Conservation (phyloP, 1,140 invertebrate genomes). For the Dreissena polymorpha region DNA sequence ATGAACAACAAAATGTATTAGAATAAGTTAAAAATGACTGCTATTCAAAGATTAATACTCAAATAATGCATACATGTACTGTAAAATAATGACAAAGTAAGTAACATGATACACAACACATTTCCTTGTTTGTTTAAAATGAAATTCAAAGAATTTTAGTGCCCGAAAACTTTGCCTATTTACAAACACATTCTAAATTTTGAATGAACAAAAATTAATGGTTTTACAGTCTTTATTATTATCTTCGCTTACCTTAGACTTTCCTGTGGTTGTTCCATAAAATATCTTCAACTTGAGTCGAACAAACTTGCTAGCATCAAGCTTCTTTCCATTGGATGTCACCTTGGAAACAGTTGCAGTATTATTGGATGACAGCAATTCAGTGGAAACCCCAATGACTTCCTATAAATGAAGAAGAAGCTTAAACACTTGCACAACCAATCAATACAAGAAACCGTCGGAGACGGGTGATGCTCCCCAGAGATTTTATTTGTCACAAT, state of each 20-base stretch:
- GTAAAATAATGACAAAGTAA: too few species aligned
- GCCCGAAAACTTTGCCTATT: too few species aligned
- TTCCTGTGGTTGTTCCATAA: slow-evolving; percentile 80
- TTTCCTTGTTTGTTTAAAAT: not conserved
- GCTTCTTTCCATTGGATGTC: slow-evolving; percentile 37
- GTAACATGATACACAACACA: too few species aligned
- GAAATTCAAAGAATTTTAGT: not conserved
- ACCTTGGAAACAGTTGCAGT: slow-evolving; percentile 1
- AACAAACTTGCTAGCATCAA: slow-evolving; percentile 45
- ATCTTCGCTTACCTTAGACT: slow-evolving; percentile 73
- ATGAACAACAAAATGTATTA: too few species aligned
- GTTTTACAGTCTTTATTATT: too few species aligned
- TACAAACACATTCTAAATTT: too few species aligned
- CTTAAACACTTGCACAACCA: not conserved
- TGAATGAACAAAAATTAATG: too few species aligned
- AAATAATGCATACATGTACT: too few species aligned
- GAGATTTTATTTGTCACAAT: not conserved
- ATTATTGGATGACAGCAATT: not conserved
- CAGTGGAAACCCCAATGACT: not conserved
- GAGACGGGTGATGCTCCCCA: not conserved
- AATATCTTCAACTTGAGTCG: slow-evolving; percentile 74
- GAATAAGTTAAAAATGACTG: too few species aligned
- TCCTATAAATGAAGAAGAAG: not conserved
- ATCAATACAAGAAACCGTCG: too few species aligned
- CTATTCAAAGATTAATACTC: too few species aligned